phyloP scores from a whole-genome alignment of 2,797 vertebrate species.

The Sebastes kiyomatsui region DNA sequence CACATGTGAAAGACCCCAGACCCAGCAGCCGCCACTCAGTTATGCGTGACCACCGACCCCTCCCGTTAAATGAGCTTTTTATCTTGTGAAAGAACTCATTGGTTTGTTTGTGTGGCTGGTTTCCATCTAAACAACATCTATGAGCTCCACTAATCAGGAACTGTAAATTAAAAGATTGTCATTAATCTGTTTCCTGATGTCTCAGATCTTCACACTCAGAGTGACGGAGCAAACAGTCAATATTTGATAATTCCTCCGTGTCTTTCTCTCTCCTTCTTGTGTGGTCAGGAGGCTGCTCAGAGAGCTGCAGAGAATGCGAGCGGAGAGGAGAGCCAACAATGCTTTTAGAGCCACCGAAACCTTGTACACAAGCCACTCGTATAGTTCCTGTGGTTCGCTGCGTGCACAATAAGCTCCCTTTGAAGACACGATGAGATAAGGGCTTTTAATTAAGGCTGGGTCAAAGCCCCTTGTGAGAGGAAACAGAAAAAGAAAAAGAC shows the following conservation, averaged over 20 bases:
- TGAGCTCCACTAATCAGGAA: conserved; percentile 13
- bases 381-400: conserved; percentile 31
- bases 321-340: conserved; percentile 71
- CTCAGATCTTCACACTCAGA: conserved; percentile 19
- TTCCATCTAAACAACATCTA: conserved; percentile 16
- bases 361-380: conserved; percentile 52
- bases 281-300: conserved; percentile 67
- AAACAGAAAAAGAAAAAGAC: background rate
- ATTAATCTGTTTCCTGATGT: conserved; percentile 40
- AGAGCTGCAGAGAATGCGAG: conserved; percentile 66
- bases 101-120: conserved; percentile 37
- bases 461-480: background rate
- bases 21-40: conserved; percentile 55
- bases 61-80: conserved; percentile 40
- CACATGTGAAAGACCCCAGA: conserved; percentile 63
- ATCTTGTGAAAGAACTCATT: conserved; percentile 34
- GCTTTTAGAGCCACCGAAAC: conserved; percentile 69
- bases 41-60: conserved; percentile 45
- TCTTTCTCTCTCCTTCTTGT: conserved; percentile 54
- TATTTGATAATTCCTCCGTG: conserved; percentile 53
- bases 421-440: conserved; percentile 47
- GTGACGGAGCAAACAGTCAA: conserved; percentile 57
- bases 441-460: conserved; percentile 38
- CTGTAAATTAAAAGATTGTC: conserved; percentile 21
- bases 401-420: conserved; percentile 9